phyloP scores from a whole-genome alignment of 2,797 vertebrate genomes.

The Alcedo atthis region DNA sequence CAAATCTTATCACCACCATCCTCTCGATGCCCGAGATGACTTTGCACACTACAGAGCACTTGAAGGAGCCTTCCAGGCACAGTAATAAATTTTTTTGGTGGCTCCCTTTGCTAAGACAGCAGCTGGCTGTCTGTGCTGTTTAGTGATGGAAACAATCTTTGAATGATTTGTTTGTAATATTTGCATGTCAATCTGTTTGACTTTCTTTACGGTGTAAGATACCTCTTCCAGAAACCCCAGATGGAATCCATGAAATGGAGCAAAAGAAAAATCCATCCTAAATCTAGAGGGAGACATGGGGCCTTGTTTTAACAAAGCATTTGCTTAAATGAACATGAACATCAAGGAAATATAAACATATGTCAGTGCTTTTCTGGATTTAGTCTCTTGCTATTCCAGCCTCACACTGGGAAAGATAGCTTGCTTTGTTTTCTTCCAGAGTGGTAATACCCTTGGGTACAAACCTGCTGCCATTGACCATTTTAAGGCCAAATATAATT shows the following conservation, averaged over 20 bases:
- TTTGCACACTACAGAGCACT: background rate
- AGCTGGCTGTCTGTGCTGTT: conserved; percentile 35
- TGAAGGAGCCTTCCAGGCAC: background rate
- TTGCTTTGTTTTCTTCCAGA: background rate
- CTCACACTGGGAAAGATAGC: background rate
- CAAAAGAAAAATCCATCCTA: background rate
- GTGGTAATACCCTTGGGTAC: background rate
- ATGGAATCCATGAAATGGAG: conserved; percentile 31
- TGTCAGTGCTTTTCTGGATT: conserved; percentile 28
- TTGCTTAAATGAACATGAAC: conserved; percentile 44
- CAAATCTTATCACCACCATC: background rate
- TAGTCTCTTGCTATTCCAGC: background rate
- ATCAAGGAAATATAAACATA: conserved; percentile 41
- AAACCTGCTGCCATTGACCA: conserved; percentile 6
- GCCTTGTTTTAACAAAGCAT: conserved; percentile 32
- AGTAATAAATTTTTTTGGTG: background rate
- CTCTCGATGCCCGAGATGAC: background rate
- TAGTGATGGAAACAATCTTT: conserved; percentile 8
- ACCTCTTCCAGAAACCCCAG: conserved; percentile 54
- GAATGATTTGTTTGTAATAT: conserved; percentile 25
- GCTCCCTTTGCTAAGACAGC: conserved; percentile 3
- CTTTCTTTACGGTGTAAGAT: background rate
- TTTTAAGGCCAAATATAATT: background rate
- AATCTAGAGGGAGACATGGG: background rate
- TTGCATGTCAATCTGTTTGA: conserved; percentile 27